Conservation (phyloP, 2,113 vertebrate species). For the Holacanthus passer region DNA sequence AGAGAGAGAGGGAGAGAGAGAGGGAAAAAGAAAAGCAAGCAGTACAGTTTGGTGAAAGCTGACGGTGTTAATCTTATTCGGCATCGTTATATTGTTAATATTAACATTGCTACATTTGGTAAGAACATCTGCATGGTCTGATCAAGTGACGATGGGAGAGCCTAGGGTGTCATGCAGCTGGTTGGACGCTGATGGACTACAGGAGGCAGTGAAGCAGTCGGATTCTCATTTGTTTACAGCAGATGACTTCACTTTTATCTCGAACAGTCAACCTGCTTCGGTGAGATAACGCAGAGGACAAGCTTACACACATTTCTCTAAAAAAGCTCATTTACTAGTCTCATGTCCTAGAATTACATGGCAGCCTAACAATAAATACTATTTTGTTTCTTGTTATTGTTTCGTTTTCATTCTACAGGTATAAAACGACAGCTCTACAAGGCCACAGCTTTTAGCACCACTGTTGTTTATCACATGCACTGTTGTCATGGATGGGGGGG, state of each 20-base stretch:
- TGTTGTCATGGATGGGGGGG: conserved; percentile 72
- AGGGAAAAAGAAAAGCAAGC: conserved; percentile 69
- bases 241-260: conserved; percentile 20
- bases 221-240: conserved; percentile 23
- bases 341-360: conserved; percentile 8
- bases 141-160: conserved; percentile 21
- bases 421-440: background rate
- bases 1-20: conserved; percentile 46
- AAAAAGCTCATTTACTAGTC: conserved; percentile 5
- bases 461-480: conserved; percentile 65
- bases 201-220: conserved; percentile 3
- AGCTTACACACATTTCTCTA: background rate
- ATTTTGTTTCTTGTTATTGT: conserved; percentile 13
- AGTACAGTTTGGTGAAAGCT: conserved; percentile 71
- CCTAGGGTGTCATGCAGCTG: conserved; percentile 25
- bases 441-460: conserved; percentile 21
- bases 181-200: conserved; percentile 21
- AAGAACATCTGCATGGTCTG: conserved; percentile 30
- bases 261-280: conserved; percentile 29
- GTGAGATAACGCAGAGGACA: conserved; percentile 45
- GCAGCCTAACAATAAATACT: background rate
- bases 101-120: conserved; percentile 34
- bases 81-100: conserved; percentile 23
- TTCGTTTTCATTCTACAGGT: conserved; percentile 7
- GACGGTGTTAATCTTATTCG: conserved; percentile 56